phyloP scores from a whole-genome alignment of 1,140 invertebrate genomes.

The Aphis gossypii region DNA sequence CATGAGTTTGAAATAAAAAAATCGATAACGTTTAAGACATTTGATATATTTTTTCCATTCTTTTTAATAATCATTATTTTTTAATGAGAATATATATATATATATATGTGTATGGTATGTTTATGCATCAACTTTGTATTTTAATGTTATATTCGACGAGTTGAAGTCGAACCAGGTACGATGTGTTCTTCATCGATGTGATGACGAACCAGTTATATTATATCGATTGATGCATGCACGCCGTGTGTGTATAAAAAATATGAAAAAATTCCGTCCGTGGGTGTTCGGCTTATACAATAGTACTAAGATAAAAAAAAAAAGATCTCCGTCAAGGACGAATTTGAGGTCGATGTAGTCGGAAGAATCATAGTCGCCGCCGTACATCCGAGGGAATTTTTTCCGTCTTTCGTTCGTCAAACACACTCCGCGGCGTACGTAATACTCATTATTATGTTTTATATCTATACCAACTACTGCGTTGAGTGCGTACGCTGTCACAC shows the following conservation, averaged over 20 bases:
- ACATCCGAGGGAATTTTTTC: conserved; percentile 30
- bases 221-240: not conserved
- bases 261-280: conserved; percentile 52
- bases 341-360: conserved; percentile 52
- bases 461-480: not conserved
- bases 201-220: conserved; percentile 55
- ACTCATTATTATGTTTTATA: not conserved
- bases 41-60: not conserved
- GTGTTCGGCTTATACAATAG: conserved; percentile 41
- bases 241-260: not conserved
- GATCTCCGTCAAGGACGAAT: conserved; percentile 42
- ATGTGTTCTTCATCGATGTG: not conserved
- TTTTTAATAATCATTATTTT: not conserved
- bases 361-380: conserved; percentile 30
- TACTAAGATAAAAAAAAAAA: conserved; percentile 8
- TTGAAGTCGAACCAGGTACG: not conserved
- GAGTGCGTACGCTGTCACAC: not conserved
- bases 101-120: not conserved
- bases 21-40: not conserved
- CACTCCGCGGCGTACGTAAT: not conserved
- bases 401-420: not conserved
- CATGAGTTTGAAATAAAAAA: not conserved
- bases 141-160: not conserved
- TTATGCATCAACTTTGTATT: not conserved
- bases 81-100: not conserved